A percentile compares a stretch with the other conserved stretches of the same genome.
phyloP scores from a whole-genome alignment of 2,888 invertebrate species.

The Reticulitermes lucifugus region DNA sequence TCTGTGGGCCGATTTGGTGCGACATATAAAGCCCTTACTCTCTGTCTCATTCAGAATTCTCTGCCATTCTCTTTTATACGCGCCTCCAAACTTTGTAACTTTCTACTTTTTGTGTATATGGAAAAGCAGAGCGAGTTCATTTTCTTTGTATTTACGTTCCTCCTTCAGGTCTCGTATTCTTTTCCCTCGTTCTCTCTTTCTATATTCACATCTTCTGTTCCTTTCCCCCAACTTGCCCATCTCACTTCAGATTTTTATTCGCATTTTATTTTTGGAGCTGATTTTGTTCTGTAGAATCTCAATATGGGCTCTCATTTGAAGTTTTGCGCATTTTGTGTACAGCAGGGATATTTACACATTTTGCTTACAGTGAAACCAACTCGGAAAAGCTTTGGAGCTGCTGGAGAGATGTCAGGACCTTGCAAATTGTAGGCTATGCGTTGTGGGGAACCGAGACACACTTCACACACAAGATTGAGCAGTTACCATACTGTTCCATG shows the following conservation, averaged over 20 bases:
- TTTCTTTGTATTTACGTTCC: not conserved
- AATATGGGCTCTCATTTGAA: not conserved
- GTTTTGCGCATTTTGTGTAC: not conserved
- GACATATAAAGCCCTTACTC: not conserved
- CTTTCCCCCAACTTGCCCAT: not conserved
- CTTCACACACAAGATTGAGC: not conserved
- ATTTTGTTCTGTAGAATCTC: not conserved
- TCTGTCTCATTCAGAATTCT: not conserved
- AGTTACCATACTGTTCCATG: not conserved
- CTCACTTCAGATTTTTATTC: not conserved
- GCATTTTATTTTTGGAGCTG: not conserved
- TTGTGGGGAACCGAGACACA: not conserved
- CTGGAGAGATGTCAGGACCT: not conserved
- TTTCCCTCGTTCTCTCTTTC: not conserved
- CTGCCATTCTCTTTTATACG: not conserved
- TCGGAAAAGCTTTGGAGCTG: not conserved
- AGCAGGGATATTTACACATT: not conserved
- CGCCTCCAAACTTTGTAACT: not conserved
- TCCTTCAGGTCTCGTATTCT: not conserved
- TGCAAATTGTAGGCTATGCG: not conserved
- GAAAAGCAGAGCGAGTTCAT: not conserved
- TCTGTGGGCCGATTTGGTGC: not conserved
- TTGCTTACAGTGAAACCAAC: not conserved
- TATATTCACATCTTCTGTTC: not conserved
- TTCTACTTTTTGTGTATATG: not conserved